Evolutionary conservation across 2,797 vertebrate genomes (phyloP), one percentile per base, ranked within the genome.

Genomic region (Sebastes oblongus): DNA sequence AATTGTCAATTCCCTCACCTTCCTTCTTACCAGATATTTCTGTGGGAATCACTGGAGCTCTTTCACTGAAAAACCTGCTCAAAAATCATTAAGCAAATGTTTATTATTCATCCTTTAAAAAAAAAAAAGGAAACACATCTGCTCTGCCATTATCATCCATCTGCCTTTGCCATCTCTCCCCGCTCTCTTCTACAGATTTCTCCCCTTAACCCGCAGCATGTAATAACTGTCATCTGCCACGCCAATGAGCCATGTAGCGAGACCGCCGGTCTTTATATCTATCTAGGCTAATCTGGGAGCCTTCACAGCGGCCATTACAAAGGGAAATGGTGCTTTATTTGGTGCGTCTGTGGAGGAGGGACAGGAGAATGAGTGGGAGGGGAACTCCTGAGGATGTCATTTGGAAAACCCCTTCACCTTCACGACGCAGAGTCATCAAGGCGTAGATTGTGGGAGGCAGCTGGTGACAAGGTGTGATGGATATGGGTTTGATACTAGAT

Each of bases 191-290:
- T 59, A 54, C 10, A 24, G 74, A 67, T 80, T 69, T 58, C 75
- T 84, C 78, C 82, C 77, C 83, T 88, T 91, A 86, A 88, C 84
- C 86, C 69, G 14, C 82, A 72, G 85, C 82, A 72, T 88, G 83
- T 84, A 88, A 86, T 92, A 90, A 91, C 87, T 84, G 82, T 93
- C 92, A 93, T 92, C 91, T 87, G 79, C 89, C 87, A 88, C 14
- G 65, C 84, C 93, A 92, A 82, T 90, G 91, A 94, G 91, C 91
- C 90, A 75, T 92, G 89, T 55, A 81, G 85, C 85, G 81, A 90
- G 90, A 90, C 81, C 60, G 56, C 77, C 70, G 8, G 62, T 88
- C 88, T 89, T 89, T 87, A 86, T 90, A 89, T 92, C 90, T 90
- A 89, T 90, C 83, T 62, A 5, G 70, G 80, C 82, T 91, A 86